Percentiles rank a stretch among this genome's conserved stretches.
Conservation (phyloP, 2,113 vertebrate genomes). For the Urocolius indicus region DNA sequence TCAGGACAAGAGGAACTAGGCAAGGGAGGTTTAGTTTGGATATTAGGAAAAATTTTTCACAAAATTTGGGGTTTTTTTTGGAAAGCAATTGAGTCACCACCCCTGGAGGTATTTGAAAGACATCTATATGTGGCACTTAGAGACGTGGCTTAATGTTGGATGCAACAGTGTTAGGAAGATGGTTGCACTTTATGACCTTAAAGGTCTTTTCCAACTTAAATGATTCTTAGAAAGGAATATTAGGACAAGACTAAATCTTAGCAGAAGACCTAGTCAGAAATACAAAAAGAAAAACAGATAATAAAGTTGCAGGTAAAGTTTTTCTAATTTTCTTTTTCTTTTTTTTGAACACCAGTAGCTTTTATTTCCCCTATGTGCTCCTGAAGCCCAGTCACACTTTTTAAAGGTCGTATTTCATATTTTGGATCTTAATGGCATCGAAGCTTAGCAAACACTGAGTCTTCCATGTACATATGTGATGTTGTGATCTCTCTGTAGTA, state of each 20-base stretch:
- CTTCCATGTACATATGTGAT: not conserved
- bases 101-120: too few species aligned
- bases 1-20: too few species aligned
- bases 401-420: not conserved
- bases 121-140: too few species aligned
- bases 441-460: not conserved
- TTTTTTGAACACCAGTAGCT: not conserved
- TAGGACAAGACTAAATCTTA: not conserved
- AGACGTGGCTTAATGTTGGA: too few species aligned
- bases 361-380: not conserved
- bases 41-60: too few species aligned
- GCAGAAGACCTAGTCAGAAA: not conserved
- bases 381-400: not conserved
- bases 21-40: too few species aligned
- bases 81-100: too few species aligned
- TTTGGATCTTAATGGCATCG: not conserved
- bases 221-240: not conserved
- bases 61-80: too few species aligned
- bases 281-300: not conserved
- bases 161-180: too few species aligned
- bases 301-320: not conserved
- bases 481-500: not conserved
- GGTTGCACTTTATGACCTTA: too few species aligned
- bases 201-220: too few species aligned
- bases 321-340: not conserved